Evolutionary conservation across 2,888 invertebrate species (phyloP).

Genomic region (Bhutanitis thaidina): DNA sequence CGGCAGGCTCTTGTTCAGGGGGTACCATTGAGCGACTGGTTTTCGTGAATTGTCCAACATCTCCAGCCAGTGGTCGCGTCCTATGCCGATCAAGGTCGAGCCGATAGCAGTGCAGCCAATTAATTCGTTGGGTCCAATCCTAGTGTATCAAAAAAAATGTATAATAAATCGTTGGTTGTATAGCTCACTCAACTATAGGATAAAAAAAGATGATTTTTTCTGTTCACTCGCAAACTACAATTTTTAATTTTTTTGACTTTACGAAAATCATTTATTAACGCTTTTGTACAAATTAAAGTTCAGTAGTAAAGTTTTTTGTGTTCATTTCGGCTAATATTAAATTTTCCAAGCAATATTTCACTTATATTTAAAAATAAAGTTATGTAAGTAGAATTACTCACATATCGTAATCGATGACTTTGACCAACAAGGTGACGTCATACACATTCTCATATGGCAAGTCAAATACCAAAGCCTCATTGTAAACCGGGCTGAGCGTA

Average conservation of each 20-base stretch:
- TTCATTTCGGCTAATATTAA: no score
- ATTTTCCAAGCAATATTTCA: no score
- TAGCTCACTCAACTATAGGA: no score
- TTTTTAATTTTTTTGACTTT: no score
- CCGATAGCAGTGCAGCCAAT: conserved; percentile 93
- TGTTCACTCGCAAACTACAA: no score
- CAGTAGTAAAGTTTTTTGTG: no score
- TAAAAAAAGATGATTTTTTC: no score
- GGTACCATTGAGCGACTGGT: conserved; percentile 92
- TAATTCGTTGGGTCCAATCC: conserved; percentile 92
- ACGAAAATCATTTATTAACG: no score
- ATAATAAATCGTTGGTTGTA: background rate
- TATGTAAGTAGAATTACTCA: no score
- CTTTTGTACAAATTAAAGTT: no score
- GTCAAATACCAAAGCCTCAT: conserved; percentile 96
- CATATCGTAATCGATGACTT: conserved; percentile 95
- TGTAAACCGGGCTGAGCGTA: conserved; percentile 93
- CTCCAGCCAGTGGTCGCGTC: conserved; percentile 91
- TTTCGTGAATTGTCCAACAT: conserved; percentile 90
- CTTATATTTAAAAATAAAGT: no score
- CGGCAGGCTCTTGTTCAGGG: conserved; percentile 85
- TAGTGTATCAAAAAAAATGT: conserved; percentile 50
- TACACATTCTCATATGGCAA: conserved; percentile 90
- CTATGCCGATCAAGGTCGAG: conserved; percentile 86
- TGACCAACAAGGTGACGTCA: conserved; percentile 89